These are phyloP conservation scores for Empidonax traillii DNA, from an alignment of 2,113 vertebrate genomes.

Conservation along the genomic window DNA sequence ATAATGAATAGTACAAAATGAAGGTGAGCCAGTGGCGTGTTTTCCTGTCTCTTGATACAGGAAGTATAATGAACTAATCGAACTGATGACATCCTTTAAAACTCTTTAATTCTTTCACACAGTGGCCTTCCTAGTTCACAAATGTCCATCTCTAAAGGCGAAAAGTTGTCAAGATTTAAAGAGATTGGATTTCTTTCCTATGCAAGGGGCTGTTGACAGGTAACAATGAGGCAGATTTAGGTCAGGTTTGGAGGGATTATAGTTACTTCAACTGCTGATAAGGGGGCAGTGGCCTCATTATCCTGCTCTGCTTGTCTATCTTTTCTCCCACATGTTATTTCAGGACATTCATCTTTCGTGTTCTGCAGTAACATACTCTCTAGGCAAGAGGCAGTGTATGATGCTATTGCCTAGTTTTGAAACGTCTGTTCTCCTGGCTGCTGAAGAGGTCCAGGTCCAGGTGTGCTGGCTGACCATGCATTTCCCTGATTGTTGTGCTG, in stretches of 20 bases:
- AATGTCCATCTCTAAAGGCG: neutral
- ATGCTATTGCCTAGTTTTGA: neutral
- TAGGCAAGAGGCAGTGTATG: neutral
- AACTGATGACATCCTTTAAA: neutral
- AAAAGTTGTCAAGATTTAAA: neutral
- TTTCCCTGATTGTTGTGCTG: neutral
- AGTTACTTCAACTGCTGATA: neutral
- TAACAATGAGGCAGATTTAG: neutral
- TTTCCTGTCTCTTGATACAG: neutral
- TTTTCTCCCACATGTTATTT: neutral
- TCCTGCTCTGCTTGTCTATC: accelerated
- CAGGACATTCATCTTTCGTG: neutral
- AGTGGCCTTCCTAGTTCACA: neutral
- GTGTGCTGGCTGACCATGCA: neutral
- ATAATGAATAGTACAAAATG: neutral
- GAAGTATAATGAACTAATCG: neutral
- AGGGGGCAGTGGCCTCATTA: neutral
- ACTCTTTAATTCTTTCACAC: neutral
- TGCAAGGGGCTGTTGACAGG: neutral
- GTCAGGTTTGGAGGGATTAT: neutral
- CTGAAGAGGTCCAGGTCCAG: neutral
- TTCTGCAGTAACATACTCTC: neutral
- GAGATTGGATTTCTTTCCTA: neutral
- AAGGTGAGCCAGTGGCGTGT: neutral
- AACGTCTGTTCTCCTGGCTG: neutral